A percentile compares a stretch with the other conserved stretches of the same genome.
Evolutionary conservation across 2,113 vertebrate species (phyloP).

Genomic region (Ifrita kowaldi): DNA sequence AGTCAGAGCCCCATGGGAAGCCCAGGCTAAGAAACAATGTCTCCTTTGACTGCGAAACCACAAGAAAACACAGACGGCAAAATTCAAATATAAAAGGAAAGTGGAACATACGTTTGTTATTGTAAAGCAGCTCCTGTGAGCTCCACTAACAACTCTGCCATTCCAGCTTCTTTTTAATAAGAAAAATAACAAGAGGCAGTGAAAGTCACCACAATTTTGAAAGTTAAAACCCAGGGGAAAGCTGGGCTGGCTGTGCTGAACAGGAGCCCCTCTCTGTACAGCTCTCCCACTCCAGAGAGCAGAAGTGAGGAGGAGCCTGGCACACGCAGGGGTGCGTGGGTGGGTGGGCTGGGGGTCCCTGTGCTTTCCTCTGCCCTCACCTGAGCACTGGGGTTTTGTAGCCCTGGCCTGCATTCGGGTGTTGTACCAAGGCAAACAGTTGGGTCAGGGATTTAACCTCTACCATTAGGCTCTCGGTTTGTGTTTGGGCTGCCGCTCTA

Average conservation of each 20-base stretch:
- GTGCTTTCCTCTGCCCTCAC: not conserved
- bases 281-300: constrained; percentile 3
- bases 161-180: not conserved
- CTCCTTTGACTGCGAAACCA: constrained; percentile 68
- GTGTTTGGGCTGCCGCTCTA: not conserved
- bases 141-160: constrained; percentile 29
- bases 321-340: not conserved
- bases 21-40: constrained; percentile 48
- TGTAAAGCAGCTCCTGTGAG: constrained; percentile 57
- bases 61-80: constrained; percentile 66
- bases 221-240: not conserved
- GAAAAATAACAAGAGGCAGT: not conserved
- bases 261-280: not conserved
- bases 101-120: constrained; percentile 58
- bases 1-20: constrained; percentile 21
- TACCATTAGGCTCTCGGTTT: not conserved
- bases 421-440: not conserved
- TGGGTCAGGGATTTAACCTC: not conserved
- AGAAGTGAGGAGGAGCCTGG: not conserved
- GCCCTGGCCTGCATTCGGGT: not conserved
- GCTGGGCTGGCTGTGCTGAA: not conserved
- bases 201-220: not conserved
- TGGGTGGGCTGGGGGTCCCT: not conserved
- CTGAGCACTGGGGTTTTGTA: not conserved
- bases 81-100: constrained; percentile 69